Evolutionary conservation across 2,113 vertebrate genomes (phyloP), one percentile per base, ranked within the genome.

Genomic region (Urocolius indicus): DNA sequence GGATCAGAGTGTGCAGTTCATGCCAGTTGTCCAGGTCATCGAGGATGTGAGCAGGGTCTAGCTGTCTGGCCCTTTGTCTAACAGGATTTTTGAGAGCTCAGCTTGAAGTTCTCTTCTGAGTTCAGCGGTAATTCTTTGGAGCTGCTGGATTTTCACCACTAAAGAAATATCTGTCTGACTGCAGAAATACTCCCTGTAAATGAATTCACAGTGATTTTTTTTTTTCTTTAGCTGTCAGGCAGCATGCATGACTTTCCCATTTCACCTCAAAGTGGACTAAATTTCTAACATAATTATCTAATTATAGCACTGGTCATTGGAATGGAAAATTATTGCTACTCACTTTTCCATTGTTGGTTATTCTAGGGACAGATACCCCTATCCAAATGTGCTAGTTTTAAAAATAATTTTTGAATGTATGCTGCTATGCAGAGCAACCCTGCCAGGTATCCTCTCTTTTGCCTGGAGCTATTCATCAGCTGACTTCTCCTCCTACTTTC

Each of bases 221-320:
- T 73, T 51, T 34, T 61, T 36, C 46, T 48, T 49, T 13, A 68
- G 45, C 66, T 94, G 54, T 89, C 71, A 82, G 78, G 54, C 54
- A 75, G 24, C 20, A 32, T 13, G 12, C 15, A 45, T 49, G 89
- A 46, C 71, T 93, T 93, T 79, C 81, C 87, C 19, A 7, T 75
- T 95, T 90, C 57, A 89, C 73, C 89, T 87, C 62, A 32, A 80
- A 95, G 63, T 43, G 41, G 78, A 57, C 69, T 43, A 73, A 45
- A 69, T 85, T 93, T 95, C 84, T 87, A 82, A n/a, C 27, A n/a
- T 82, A 82, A 68, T 81, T 72, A 82, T 89, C 66, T 93, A 91
- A 95, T 93, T 95, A 89, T 66, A 91, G 81, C 57, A 63, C 80
- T 68, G 52, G 51, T 84, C 65, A 67, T 61, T 89, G 71, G 57